Base-by-base conservation (phyloP, 2,797 vertebrate species). In the Anas capensis region DNA sequence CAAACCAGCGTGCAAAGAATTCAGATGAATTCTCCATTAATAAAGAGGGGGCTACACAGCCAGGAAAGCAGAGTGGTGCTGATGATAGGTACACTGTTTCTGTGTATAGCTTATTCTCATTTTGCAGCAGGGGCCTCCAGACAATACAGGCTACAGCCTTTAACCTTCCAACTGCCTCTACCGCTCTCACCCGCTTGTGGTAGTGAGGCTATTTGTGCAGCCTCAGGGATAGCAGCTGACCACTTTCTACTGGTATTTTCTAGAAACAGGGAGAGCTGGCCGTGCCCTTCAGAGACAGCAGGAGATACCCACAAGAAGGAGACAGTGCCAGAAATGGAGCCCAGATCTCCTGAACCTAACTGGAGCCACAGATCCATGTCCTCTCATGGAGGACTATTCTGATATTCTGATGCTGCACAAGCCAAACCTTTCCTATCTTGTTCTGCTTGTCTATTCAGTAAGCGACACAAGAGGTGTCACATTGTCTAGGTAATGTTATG, bases 1-100 rank as follows among this genome's bases (percentile, higher is more conserved):
- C 54, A 96, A 94, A 85, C 2, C 33, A 82, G 57, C 2, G 42
- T 6, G 4, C 58, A 75, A 96, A 95, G 92, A 91, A 95, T 91
- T 94, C 71, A 90, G 34, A 85, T 81, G 40, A 84, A 82, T 90
- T 62, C 44, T 49, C 60, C 33, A 33, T 48, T 82, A 66, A 71
- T 49, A 79, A 62, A 2, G 9, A 65, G 29, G 17, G 14, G 20
- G 4, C 10, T 69, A 44, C 48, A 56, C 2, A 56, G n/a, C 27
- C 51, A 86, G 58, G 53, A 85, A 79, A 90, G 73, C 29, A 24
- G 54, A 53, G 14, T 16, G 21, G 17, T 82, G 48, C 24, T 60
- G 42, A 46, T 14, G 36, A 34, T 7, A 71, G 0, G 6, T 34
- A 38, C 0, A 0, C 3, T 75, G 76, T 56, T 19, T 0, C n/a